Percentiles rank a stretch among this genome's conserved stretches.
phyloP scores from a whole-genome alignment of 2,797 vertebrate species.

The Pelochelys cantorii region DNA sequence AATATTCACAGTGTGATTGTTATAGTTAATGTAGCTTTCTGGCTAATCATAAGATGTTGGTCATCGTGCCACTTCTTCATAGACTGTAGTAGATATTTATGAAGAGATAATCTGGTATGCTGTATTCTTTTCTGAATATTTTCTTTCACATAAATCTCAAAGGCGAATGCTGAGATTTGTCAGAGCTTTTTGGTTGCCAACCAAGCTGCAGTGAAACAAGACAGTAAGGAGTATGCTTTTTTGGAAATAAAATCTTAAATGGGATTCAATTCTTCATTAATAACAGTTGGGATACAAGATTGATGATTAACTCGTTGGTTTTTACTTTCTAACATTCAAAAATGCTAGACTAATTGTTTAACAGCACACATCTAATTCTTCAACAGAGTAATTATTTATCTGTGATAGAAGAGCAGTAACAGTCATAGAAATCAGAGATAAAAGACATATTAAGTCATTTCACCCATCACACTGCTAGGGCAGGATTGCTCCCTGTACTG shows the following conservation, averaged over 20 bases:
- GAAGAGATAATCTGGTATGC: not conserved
- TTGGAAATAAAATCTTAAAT: conserved; percentile 52
- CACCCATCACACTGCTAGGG: not conserved
- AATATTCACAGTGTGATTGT: not conserved
- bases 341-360: conserved; percentile 69
- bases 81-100: not conserved
- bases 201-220: conserved; percentile 14
- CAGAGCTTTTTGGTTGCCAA: conserved; percentile 24
- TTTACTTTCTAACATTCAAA: conserved; percentile 64
- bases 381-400: conserved; percentile 51
- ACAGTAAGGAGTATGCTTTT: conserved; percentile 9
- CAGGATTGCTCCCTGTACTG: not conserved
- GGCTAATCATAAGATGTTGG: not conserved
- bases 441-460: not conserved
- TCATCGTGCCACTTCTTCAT: not conserved
- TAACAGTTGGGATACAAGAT: conserved; percentile 37
- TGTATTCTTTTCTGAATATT: not conserved
- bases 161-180: not conserved
- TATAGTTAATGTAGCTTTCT: not conserved
- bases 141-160: not conserved
- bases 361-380: conserved; percentile 67
- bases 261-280: conserved; percentile 46
- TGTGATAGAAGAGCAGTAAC: not conserved
- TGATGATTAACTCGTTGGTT: conserved; percentile 58
- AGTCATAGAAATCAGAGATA: conserved; percentile 8